These are phyloP conservation scores for Origma solitaria DNA, from an alignment of 2,113 vertebrate species.

Conservation along the genomic window DNA sequence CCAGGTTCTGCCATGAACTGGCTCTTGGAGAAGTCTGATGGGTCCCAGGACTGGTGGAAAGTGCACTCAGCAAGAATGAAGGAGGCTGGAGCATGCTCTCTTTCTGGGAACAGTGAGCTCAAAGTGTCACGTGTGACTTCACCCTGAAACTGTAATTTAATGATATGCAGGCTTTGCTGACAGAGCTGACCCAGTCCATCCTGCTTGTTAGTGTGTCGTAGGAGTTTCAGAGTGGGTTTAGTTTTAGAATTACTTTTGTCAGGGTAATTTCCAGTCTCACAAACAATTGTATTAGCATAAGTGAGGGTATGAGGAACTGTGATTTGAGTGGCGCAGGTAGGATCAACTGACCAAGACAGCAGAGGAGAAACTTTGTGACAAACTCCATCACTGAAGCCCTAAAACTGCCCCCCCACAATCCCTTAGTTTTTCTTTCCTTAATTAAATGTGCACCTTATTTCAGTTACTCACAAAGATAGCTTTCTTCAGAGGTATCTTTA, in stretches of 20 bases:
- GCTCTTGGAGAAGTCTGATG: not conserved
- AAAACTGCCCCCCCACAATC: not conserved
- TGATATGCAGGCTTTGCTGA: not conserved
- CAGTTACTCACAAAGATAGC: not conserved
- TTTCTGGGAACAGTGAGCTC: not conserved
- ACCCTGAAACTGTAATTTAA: not conserved
- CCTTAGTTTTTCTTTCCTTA: not conserved
- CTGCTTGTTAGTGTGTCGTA: rapidly evolving
- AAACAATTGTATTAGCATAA: not conserved
- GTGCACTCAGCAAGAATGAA: not conserved
- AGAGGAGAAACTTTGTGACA: not conserved
- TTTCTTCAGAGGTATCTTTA: not conserved
- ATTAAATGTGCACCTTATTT: not conserved
- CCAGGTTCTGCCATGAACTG: not conserved
- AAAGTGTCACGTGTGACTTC: not conserved
- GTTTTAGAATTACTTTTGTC: not conserved
- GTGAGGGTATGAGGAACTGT: not conserved
- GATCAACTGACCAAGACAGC: not conserved
- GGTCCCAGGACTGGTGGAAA: not conserved
- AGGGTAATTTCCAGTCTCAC: not conserved
- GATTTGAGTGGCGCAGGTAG: not conserved
- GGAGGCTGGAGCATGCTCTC: not conserved
- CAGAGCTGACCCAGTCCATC: not conserved
- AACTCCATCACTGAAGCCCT: not conserved
- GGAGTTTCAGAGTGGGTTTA: not conserved